phyloP scores from a whole-genome alignment of 2,113 vertebrate genomes.

The Conger conger region DNA sequence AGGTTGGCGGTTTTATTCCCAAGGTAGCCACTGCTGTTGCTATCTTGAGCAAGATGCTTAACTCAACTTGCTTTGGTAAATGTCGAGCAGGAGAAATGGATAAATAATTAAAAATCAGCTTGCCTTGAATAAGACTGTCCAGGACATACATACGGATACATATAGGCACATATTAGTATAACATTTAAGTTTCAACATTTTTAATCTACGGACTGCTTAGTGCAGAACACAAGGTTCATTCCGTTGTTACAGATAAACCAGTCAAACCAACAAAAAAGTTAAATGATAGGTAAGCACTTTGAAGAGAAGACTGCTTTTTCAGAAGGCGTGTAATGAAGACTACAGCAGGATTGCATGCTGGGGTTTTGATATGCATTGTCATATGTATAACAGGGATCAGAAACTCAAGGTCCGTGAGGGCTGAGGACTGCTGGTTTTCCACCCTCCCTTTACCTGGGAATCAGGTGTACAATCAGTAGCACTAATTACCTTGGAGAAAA shows the following conservation, averaged over 20 bases:
- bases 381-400: too few relatives aligned
- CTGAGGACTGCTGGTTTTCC: too few relatives aligned
- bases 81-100: neutral
- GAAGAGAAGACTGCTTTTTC: neutral
- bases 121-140: neutral
- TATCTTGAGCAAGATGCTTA: neutral
- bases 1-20: neutral
- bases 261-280: neutral
- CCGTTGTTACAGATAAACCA: neutral
- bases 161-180: too few relatives aligned
- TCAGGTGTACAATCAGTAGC: too few relatives aligned
- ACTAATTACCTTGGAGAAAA: too few relatives aligned
- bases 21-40: neutral
- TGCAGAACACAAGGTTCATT: neutral
- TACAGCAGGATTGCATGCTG: too few relatives aligned
- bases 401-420: too few relatives aligned
- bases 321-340: too few relatives aligned
- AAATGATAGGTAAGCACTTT: neutral
- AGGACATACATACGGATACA: neutral
- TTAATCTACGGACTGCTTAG: neutral
- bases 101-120: neutral
- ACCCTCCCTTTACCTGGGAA: too few relatives aligned
- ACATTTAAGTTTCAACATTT: too few relatives aligned
- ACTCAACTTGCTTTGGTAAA: neutral
- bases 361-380: too few relatives aligned